Evolutionary conservation across 2,113 vertebrate species (phyloP).

Genomic region (Vicugna pacos): DNA sequence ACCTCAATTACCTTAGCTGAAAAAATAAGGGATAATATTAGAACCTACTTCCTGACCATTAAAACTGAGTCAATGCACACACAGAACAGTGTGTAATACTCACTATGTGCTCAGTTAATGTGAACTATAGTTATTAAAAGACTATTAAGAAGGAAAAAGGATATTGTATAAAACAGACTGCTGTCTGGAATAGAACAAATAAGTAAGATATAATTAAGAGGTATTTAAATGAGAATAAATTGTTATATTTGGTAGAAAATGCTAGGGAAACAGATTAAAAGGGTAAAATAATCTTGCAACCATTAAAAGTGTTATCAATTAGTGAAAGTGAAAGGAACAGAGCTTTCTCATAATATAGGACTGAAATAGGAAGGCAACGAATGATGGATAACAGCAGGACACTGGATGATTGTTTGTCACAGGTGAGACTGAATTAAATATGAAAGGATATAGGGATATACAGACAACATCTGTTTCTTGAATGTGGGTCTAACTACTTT

Average conservation of each 20-base stretch:
- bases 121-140: not conserved
- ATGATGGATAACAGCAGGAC: not conserved
- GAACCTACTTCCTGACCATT: not conserved
- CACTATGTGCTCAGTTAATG: not conserved
- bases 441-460: not conserved
- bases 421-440: not conserved
- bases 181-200: not conserved
- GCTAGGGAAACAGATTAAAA: not conserved
- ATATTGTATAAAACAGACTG: not conserved
- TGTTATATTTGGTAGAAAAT: not conserved
- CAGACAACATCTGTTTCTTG: not conserved
- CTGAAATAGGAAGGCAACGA: not conserved
- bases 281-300: not conserved
- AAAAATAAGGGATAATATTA: not conserved
- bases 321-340: not conserved
- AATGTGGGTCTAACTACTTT: not conserved
- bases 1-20: not conserved
- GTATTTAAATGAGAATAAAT: not conserved
- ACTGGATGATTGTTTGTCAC: not conserved
- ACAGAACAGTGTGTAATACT: not conserved
- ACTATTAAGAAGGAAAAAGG: not conserved
- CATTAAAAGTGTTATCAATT: not conserved
- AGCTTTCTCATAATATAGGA: not conserved
- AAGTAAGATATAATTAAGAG: not conserved
- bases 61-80: slow-evolving; percentile 7